Base-by-base conservation (phyloP, 2,113 vertebrate genomes). In the Oophaga pumilio region DNA sequence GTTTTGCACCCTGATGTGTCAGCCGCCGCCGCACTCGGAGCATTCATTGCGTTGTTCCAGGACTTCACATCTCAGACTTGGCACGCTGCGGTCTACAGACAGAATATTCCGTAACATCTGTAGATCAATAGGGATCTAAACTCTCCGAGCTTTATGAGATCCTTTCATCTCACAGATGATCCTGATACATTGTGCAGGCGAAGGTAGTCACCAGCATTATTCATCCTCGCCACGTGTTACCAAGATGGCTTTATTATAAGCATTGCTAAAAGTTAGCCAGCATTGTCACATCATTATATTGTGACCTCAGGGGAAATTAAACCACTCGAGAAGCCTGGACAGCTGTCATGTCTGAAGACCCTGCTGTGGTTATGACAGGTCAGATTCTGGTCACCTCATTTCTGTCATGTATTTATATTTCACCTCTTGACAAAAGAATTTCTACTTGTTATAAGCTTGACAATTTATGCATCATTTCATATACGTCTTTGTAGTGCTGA, bases 141-240 rank as follows among this genome's bases (percentile, higher is more conserved):
- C 24, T 66, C 64, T 66, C 64, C 9, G 22, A 8, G 64, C 14
- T 66, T 66, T 66, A n/a, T 66, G 64, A 66, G 24, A 66, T 66
- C 64, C 22, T 66, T 66, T 66, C 64, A 66, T 66, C 64, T 66
- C 64, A 24, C 64, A 66, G n/a, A 66, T 66, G 64, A 66, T 66
- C 64, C 64, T 22, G 60, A 64, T 18, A 22, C 60, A 43, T 43
- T 8, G 22, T n/a, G 60, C 60, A 10, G n/a, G 64, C 64, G n/a
- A 12, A 66, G 64, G 64, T 11, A 12, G 22, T 66, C 64, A 24
- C 22, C 64, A 22, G n/a, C 64, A 66, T 22, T 24, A 11, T 12
- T 66, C 64, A 66, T 9, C 14, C 9, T 8, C 4, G n/a, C 64
- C n/a, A 24, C 8, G n/a, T 66, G 64, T 24, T 66, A 66, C 9